Evolutionary conservation across 2,888 invertebrate genomes (phyloP).

Genomic region (Nezara viridula): DNA sequence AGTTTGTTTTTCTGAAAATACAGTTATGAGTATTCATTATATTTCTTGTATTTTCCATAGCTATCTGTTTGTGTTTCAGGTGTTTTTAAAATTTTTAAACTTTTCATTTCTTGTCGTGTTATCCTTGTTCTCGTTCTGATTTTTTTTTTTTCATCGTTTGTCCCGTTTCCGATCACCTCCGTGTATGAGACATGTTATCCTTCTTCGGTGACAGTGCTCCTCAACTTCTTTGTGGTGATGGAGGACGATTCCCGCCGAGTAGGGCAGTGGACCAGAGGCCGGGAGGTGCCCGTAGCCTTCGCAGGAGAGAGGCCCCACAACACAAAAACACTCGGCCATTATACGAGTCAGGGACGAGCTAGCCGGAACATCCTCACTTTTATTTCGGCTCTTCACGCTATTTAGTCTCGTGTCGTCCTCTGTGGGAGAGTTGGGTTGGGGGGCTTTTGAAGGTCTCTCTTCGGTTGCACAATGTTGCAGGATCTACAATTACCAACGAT

Average conservation of each 20-base stretch:
- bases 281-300: neutral
- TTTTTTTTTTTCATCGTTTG: neutral
- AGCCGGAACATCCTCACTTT: conserved; percentile 28
- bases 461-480: neutral
- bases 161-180: neutral
- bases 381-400: conserved; percentile 30
- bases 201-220: neutral
- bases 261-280: neutral
- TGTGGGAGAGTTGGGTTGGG: neutral
- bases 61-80: too few species aligned
- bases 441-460: neutral
- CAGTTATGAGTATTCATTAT: too few species aligned
- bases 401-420: neutral
- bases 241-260: neutral
- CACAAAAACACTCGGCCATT: neutral
- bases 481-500: neutral
- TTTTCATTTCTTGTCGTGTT: too few species aligned
- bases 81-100: too few species aligned
- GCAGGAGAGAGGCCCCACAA: neutral
- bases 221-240: neutral
- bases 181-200: neutral
- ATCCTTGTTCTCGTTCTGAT: neutral
- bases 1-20: too few species aligned
- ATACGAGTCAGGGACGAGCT: conserved; percentile 1
- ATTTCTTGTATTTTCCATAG: too few species aligned